A percentile compares a stretch with the other conserved stretches of the same genome.
phyloP scores from a whole-genome alignment of 2,797 vertebrate genomes.

The Picus viridis region DNA sequence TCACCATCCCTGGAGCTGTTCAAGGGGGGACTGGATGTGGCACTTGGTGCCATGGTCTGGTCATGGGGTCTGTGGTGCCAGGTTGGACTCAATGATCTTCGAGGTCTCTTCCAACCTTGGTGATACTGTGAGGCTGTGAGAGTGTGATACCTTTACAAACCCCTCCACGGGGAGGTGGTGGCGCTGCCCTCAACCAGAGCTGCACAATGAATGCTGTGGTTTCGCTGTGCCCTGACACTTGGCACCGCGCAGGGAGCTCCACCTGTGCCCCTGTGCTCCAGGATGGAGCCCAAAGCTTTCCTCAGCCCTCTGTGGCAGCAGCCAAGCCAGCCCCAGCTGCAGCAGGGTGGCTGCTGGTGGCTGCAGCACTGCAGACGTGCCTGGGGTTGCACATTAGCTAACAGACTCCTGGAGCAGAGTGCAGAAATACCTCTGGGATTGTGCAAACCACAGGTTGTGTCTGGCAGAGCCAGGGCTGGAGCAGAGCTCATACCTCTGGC shows the following conservation, averaged over 20 bases:
- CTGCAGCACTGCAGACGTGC: conserved; percentile 48
- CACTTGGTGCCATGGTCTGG: too few species aligned
- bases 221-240: too few species aligned
- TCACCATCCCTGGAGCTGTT: too few species aligned
- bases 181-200: too few species aligned
- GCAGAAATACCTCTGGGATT: conserved; percentile 58
- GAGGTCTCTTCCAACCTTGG: too few species aligned
- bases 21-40: too few species aligned
- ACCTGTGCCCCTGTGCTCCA: conserved; percentile 29
- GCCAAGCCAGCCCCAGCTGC: not conserved
- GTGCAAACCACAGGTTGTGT: conserved; percentile 36
- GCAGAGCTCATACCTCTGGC: conserved; percentile 26
- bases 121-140: too few species aligned
- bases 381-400: conserved; percentile 53
- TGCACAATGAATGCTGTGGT: too few species aligned
- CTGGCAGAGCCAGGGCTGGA: conserved; percentile 41
- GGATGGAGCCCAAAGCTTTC: conserved; percentile 42
- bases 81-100: too few species aligned
- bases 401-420: conserved; percentile 51
- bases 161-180: too few species aligned
- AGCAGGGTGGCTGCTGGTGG: conserved; percentile 20
- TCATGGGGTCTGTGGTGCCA: too few species aligned
- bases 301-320: conserved; percentile 19
- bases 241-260: not conserved
- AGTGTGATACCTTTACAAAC: too few species aligned